Evolutionary conservation across 1,140 invertebrate genomes (phyloP).

Genomic region (Tribolium madens): DNA sequence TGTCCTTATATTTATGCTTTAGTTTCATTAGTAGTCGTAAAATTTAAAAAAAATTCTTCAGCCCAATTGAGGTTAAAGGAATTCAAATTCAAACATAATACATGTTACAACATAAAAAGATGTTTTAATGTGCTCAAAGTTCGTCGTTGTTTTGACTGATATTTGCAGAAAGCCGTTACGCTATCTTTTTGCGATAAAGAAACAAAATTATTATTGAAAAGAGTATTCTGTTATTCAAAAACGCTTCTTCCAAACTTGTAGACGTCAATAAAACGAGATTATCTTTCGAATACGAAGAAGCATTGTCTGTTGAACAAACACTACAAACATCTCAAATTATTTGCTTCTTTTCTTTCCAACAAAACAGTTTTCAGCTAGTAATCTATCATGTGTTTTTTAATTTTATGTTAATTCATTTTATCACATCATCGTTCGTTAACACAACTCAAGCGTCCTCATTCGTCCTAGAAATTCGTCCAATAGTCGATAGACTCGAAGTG

Average conservation of each 20-base stretch:
- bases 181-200: background rate
- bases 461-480: background rate
- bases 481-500: constrained; percentile 8
- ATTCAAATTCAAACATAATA: too few species aligned
- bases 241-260: background rate
- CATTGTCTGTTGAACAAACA: background rate
- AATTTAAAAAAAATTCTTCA: too few species aligned
- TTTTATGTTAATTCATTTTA: too few species aligned
- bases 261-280: background rate
- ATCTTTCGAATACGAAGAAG: background rate
- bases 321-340: background rate
- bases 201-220: background rate
- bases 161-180: too few species aligned
- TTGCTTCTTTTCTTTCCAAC: background rate
- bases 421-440: too few species aligned
- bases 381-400: background rate
- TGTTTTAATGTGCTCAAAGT: too few species aligned
- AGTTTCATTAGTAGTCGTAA: too few species aligned
- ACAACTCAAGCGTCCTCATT: too few species aligned
- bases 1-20: too few species aligned
- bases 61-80: too few species aligned
- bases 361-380: background rate
- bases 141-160: too few species aligned
- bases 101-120: too few species aligned
- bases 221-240: background rate